phyloP scores from a whole-genome alignment of 2,797 vertebrate genomes.

The Myoxocephalus aenaeus region DNA sequence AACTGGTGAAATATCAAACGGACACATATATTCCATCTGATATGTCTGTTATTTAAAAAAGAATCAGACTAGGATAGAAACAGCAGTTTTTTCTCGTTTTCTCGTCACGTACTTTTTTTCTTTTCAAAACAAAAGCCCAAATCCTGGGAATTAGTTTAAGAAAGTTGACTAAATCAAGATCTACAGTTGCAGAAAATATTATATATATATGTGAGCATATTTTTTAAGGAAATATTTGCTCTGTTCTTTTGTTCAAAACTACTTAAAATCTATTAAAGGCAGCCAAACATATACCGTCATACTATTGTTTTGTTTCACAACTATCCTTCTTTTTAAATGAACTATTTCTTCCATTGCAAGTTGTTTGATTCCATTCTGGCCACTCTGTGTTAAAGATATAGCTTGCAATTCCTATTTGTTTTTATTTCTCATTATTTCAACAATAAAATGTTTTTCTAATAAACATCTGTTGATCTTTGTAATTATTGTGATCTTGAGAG shows the following conservation, averaged over 20 bases:
- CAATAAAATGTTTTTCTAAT: not conserved
- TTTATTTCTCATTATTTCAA: constrained; percentile 9
- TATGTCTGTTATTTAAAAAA: constrained; percentile 2
- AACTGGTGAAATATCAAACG: not conserved
- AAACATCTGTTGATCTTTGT: constrained; percentile 24
- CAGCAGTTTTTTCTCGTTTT: constrained; percentile 17
- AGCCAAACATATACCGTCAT: constrained; percentile 3
- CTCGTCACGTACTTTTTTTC: not conserved
- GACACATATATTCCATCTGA: not conserved
- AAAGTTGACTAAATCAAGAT: not conserved
- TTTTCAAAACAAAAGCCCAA: constrained; percentile 14
- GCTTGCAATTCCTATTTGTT: not conserved
- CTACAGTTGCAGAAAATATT: not conserved
- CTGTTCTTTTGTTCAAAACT: constrained; percentile 11
- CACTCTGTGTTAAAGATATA: not conserved
- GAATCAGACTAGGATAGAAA: not conserved
- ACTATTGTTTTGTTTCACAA: constrained; percentile 25
- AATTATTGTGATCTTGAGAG: constrained; percentile 15
- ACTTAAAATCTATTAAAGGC: constrained; percentile 6
- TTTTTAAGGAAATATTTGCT: constrained; percentile 12
- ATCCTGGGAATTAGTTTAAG: constrained; percentile 8
- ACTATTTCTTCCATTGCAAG: constrained; percentile 19
- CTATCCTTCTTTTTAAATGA: not conserved
- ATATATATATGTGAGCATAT: constrained; percentile 29
- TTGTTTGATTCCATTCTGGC: not conserved